Evolutionary conservation across 1,140 invertebrate genomes (phyloP).

Genomic region (Magallana gigas): DNA sequence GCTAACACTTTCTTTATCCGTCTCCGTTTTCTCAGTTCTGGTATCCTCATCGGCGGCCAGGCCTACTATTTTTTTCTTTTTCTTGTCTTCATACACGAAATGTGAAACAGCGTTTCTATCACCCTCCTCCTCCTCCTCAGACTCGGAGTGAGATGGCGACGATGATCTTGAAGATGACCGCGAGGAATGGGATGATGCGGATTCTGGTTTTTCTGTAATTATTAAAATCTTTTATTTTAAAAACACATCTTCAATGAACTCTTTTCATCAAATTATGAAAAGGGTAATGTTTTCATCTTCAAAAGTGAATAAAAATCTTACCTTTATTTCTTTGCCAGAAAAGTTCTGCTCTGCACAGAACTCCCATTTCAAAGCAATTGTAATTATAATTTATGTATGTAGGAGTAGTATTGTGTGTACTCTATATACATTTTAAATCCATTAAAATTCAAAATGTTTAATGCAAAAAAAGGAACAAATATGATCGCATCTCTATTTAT

Average conservation of each 20-base stretch:
- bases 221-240: background rate
- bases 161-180: conserved; percentile 44
- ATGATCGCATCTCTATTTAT: no score
- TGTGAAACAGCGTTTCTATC: conserved; percentile 33
- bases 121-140: conserved; percentile 36
- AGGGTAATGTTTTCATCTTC: no score
- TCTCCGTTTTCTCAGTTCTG: conserved; percentile 6
- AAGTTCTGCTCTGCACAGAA: background rate
- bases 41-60: conserved; percentile 44
- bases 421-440: no score
- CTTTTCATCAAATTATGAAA: no score
- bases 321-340: background rate
- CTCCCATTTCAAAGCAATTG: conserved; percentile 11
- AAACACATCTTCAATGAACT: background rate
- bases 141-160: conserved; percentile 31
- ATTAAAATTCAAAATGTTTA: no score
- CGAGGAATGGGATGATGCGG: background rate
- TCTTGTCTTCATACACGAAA: conserved; percentile 19
- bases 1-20: conserved; percentile 18
- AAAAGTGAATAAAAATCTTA: background rate
- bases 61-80: conserved; percentile 34
- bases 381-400: no score
- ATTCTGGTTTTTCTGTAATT: background rate
- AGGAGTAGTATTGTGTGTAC: no score
- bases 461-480: no score